A percentile compares a stretch with the other conserved stretches of the same genome.
Conservation (phyloP, 2,113 vertebrate genomes). For the Strix aluco region DNA sequence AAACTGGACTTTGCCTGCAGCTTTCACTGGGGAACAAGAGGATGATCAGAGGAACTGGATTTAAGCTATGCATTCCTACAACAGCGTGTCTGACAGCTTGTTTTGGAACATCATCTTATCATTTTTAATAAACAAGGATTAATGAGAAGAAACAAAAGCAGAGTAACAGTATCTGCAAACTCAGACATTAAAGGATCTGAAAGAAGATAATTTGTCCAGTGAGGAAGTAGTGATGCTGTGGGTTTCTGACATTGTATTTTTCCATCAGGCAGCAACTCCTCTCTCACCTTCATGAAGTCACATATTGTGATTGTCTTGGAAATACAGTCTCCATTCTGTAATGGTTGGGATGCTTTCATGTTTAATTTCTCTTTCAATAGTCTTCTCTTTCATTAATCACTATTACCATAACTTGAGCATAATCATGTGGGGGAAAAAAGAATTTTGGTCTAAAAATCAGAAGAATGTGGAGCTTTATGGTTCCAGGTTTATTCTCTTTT, state of each 20-base stretch:
- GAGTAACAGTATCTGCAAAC: conserved; percentile 19
- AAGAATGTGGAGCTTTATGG: neutral
- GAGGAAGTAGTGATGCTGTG: neutral
- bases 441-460: neutral
- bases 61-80: neutral
- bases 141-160: neutral
- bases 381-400: neutral
- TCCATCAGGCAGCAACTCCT: neutral
- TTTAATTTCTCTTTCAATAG: neutral
- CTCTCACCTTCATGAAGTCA: neutral
- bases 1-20: neutral
- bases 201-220: neutral
- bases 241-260: neutral
- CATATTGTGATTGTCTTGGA: neutral
- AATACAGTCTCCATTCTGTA: neutral
- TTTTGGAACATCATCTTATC: neutral
- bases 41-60: neutral
- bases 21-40: neutral
- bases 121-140: neutral
- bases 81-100: neutral
- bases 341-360: neutral
- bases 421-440: neutral
- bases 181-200: neutral
- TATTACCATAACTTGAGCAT: neutral
- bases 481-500: neutral